A percentile compares a stretch with the other conserved stretches of the same genome.
These are phyloP conservation scores for Thymelicus sylvestris DNA, from an alignment of 2,888 invertebrate species.

Conservation along the genomic window DNA sequence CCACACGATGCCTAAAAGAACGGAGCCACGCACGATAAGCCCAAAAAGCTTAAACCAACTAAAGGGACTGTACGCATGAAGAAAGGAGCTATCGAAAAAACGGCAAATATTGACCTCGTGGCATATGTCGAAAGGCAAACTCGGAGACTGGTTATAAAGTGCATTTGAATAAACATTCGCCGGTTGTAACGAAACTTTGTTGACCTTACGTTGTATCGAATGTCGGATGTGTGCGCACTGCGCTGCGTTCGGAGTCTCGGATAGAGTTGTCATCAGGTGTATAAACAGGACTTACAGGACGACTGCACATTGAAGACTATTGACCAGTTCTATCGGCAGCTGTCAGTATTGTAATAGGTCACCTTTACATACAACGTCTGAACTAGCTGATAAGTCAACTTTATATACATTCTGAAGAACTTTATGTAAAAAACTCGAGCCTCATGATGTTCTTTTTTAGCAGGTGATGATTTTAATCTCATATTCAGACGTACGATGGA, in stretches of 20 bases:
- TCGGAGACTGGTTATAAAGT: conserved; percentile 69
- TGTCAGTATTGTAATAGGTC: neutral
- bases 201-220: conserved; percentile 77
- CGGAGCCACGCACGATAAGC: neutral
- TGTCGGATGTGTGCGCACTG: conserved; percentile 59
- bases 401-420: too few relatives aligned
- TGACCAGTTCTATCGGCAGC: neutral
- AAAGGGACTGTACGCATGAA: conserved; percentile 57
- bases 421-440: too few relatives aligned
- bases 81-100: conserved; percentile 69
- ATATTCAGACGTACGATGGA: too few relatives aligned
- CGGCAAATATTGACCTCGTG: conserved; percentile 82
- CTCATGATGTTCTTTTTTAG: too few relatives aligned
- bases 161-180: conserved; percentile 82
- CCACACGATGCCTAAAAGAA: too few relatives aligned
- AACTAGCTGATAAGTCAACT: too few relatives aligned
- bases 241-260: conserved; percentile 42
- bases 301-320: conserved; percentile 3
- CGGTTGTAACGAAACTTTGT: conserved; percentile 73
- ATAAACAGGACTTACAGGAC: conserved; percentile 64
- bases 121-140: conserved; percentile 82
- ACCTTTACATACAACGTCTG: too few relatives aligned
- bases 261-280: conserved; percentile 76
- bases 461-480: too few relatives aligned
- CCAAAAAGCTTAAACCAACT: conserved; percentile 53